Conservation (phyloP, 2,797 vertebrate genomes). For the Lagorchestes hirsutus region DNA sequence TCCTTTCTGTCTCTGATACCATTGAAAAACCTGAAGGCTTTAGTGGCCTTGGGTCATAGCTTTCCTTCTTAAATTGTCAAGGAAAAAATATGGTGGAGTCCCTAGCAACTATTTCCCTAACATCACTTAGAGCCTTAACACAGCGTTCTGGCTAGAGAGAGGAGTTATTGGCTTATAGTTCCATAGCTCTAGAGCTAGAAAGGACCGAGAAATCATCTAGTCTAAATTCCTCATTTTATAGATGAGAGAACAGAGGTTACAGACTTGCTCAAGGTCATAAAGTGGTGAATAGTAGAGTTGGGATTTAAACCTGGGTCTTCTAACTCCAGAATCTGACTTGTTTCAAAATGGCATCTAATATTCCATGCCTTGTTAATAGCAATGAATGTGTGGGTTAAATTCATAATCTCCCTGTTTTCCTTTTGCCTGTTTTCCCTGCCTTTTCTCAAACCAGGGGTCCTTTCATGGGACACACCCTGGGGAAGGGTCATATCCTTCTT, state of each 20-base stretch:
- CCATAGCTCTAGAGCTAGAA: not conserved
- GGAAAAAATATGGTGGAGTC: not conserved
- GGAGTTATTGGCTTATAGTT: not conserved
- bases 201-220: not conserved
- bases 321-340: not conserved
- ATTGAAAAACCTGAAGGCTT: not conserved
- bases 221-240: not conserved
- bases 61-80: not conserved
- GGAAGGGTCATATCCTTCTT: constrained; percentile 21
- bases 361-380: fast-evolving
- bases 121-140: not conserved
- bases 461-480: not conserved
- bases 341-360: not conserved
- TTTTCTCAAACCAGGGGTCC: constrained; percentile 1
- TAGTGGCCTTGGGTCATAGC: not conserved
- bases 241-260: not conserved
- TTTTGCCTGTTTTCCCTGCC: not conserved
- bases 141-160: not conserved
- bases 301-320: not conserved
- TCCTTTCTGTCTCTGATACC: not conserved
- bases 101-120: not conserved
- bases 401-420: not conserved
- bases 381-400: fast-evolving
- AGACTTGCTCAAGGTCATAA: not conserved
- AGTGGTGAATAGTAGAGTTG: not conserved